A percentile compares a stretch with the other conserved stretches of the same genome.
phyloP scores from a whole-genome alignment of 2,797 vertebrate species.

The Chromis chromis region DNA sequence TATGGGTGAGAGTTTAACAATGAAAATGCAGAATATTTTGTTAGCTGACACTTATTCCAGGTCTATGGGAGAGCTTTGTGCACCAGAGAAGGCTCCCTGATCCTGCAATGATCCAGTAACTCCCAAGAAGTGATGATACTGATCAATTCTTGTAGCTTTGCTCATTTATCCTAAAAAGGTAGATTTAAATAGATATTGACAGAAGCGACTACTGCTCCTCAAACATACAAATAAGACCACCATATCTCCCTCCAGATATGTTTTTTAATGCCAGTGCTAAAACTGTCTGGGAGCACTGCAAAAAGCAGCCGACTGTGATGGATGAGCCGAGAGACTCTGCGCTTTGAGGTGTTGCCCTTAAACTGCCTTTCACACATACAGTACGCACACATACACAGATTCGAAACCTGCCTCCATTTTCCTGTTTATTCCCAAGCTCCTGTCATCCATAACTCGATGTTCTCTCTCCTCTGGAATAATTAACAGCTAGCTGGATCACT shows the following conservation, averaged over 20 bases:
- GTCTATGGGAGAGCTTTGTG: slow-evolving; percentile 30
- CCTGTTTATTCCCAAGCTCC: slow-evolving; percentile 31
- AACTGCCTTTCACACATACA: slow-evolving; percentile 62
- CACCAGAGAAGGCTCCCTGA: slow-evolving; percentile 37
- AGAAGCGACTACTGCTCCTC: background rate
- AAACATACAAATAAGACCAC: background rate
- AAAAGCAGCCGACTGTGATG: slow-evolving; percentile 53
- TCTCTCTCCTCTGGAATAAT: slow-evolving; percentile 43
- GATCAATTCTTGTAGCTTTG: background rate
- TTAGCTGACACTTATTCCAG: slow-evolving; percentile 1
- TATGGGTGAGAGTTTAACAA: background rate
- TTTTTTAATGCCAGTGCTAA: slow-evolving; percentile 28
- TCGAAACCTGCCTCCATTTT: slow-evolving; percentile 28
- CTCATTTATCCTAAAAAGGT: background rate
- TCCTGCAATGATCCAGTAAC: slow-evolving; percentile 66
- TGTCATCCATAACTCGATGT: slow-evolving; percentile 38
- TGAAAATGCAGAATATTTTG: background rate
- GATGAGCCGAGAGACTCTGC: slow-evolving; percentile 56
- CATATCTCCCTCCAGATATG: slow-evolving; percentile 5
- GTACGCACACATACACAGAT: slow-evolving; percentile 18
- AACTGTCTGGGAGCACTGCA: slow-evolving; percentile 30
- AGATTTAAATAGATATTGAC: background rate
- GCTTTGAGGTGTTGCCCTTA: slow-evolving; percentile 63
- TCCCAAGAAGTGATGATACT: background rate
- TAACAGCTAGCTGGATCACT: slow-evolving; percentile 80